Conservation (phyloP, 2,113 vertebrate species). For the Orientallactaga bullata region DNA sequence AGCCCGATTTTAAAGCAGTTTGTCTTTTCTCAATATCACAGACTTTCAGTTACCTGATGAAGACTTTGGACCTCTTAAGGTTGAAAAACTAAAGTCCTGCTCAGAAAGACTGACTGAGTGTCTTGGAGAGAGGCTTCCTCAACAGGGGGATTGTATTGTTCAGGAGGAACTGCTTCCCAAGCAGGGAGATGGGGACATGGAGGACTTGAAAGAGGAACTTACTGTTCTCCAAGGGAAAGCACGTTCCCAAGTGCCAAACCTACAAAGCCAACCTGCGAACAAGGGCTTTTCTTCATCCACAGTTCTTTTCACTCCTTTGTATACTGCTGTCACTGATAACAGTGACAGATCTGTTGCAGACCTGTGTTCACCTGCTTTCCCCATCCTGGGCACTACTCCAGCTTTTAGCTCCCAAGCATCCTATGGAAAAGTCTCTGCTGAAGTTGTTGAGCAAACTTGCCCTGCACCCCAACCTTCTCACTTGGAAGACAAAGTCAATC, state of each 20-base stretch:
- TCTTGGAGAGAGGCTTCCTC: constrained; percentile 38
- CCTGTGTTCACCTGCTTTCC: constrained; percentile 73
- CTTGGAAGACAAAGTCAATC: background rate
- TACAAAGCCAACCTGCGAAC: background rate
- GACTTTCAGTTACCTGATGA: constrained; percentile 92
- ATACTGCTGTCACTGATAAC: constrained; percentile 45
- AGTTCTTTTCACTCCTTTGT: constrained; percentile 82
- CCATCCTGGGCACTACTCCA: constrained; percentile 86
- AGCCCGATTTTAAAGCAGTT: constrained; percentile 67
- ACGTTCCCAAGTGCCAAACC: background rate
- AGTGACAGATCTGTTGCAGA: background rate
- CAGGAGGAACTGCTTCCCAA: background rate
- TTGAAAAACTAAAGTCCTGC: constrained; percentile 83
- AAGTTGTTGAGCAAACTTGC: background rate
- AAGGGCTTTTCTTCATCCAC: constrained; percentile 70
- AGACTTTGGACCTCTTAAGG: constrained; percentile 90
- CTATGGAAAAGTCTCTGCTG: background rate
- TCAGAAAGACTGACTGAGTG: constrained; percentile 64
- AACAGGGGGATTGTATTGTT: background rate
- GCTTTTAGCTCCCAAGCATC: constrained; percentile 6
- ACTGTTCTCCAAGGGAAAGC: background rate
- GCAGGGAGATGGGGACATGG: constrained; percentile 7
- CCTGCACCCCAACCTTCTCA: background rate
- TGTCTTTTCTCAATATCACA: constrained; percentile 66
- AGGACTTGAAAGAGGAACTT: constrained; percentile 7